A percentile compares a stretch with the other conserved stretches of the same genome.
phyloP scores from a whole-genome alignment of 2,797 vertebrate species.

The Sebastes oblongus region DNA sequence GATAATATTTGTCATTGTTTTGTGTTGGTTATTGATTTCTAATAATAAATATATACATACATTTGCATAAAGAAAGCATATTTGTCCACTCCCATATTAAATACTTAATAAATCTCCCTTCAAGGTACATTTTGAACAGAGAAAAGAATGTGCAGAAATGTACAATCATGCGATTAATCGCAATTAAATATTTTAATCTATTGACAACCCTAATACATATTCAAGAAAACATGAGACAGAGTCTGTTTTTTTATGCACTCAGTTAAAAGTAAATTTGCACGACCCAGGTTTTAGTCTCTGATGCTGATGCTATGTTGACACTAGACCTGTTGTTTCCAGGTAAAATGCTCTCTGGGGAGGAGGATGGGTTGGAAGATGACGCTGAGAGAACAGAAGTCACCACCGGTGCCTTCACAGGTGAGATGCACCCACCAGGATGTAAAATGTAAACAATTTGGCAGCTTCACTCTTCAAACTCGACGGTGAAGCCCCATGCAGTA shows the following conservation, averaged over 20 bases:
- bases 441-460: background rate
- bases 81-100: too few species aligned
- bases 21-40: too few species aligned
- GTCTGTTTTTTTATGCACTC: background rate
- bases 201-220: background rate
- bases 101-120: too few species aligned
- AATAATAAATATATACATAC: too few species aligned
- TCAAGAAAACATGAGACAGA: background rate
- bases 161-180: too few species aligned
- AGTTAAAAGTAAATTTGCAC: slow-evolving; percentile 5
- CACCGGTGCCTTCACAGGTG: slow-evolving; percentile 88
- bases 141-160: too few species aligned
- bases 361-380: slow-evolving; percentile 94
- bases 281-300: background rate
- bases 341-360: slow-evolving; percentile 91
- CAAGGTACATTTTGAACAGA: too few species aligned
- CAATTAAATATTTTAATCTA: too few species aligned
- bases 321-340: slow-evolving; percentile 75
- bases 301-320: slow-evolving; percentile 1
- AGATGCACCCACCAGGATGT: background rate
- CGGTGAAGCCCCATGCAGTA: background rate
- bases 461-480: background rate
- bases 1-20: too few species aligned
- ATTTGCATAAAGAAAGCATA: too few species aligned
- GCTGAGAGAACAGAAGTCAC: slow-evolving; percentile 89